Conservation (phyloP, 37 sponge, comb jelly and placozoan species). For the Chondrosia reniformis region DNA sequence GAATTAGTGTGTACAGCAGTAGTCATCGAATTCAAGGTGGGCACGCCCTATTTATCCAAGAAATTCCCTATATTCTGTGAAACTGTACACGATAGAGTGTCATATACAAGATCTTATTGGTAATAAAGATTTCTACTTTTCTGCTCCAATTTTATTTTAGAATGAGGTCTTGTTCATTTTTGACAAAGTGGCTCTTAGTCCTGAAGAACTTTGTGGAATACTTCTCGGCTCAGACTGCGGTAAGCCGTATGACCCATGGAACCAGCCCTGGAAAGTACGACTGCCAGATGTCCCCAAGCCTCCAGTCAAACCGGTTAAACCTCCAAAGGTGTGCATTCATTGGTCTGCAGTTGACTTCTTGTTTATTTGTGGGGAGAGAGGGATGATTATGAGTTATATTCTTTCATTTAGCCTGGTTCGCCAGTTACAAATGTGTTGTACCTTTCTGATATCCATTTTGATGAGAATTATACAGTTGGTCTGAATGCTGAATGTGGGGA, state of each 20-base stretch:
- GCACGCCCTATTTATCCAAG: no score
- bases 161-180: slow-evolving; percentile 67
- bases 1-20: slow-evolving; percentile 52
- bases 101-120: no score
- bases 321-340: slow-evolving; percentile 81
- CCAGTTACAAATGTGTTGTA: slow-evolving; percentile 61
- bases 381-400: neutral
- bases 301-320: slow-evolving; percentile 41
- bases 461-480: slow-evolving; percentile 76
- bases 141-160: slow-evolving; percentile 14
- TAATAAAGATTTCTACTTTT: no score
- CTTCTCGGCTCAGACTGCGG: slow-evolving; percentile 70
- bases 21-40: slow-evolving; percentile 61
- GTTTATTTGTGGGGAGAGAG: no score
- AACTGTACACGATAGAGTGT: no score
- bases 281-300: slow-evolving; percentile 65
- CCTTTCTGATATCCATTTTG: slow-evolving; percentile 84
- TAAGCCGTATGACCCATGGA: slow-evolving; percentile 61
- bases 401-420: slow-evolving; percentile 68
- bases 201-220: slow-evolving; percentile 57
- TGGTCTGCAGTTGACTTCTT: neutral
- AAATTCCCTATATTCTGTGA: neutral
- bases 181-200: slow-evolving; percentile 37
- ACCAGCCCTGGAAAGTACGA: slow-evolving; percentile 73
- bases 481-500: slow-evolving; percentile 83